These are phyloP conservation scores for Acropternis orthonyx DNA, from an alignment of 2,797 vertebrate species.

Conservation along the genomic window DNA sequence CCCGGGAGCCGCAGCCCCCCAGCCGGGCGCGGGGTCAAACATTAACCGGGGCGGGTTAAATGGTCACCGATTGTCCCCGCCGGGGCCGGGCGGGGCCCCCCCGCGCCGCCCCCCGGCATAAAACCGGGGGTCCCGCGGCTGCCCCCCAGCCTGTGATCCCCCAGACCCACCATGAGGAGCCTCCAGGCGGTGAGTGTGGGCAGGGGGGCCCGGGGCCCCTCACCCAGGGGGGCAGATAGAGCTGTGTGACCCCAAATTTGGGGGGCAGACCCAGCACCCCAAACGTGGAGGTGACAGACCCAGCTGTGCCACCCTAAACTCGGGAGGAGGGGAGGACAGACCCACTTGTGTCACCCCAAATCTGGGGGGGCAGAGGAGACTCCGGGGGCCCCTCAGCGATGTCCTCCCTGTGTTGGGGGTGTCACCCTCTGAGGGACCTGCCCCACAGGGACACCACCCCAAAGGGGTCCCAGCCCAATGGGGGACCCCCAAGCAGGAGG, in stretches of 20 bases:
- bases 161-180: background rate
- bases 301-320: background rate
- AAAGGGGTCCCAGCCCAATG: background rate
- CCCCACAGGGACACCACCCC: background rate
- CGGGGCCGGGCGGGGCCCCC: background rate
- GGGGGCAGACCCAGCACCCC: background rate
- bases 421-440: background rate
- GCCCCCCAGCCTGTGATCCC: background rate
- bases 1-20: background rate
- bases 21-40: background rate
- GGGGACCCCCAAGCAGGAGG: background rate
- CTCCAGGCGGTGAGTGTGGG: background rate
- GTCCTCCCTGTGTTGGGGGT: no score
- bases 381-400: rapidly evolving
- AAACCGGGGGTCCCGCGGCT: background rate
- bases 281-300: background rate
- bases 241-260: background rate
- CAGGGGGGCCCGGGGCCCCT: background rate
- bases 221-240: rapidly evolving
- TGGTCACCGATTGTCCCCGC: background rate
- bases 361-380: background rate
- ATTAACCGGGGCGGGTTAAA: background rate
- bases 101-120: background rate
- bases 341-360: background rate
- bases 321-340: no score